These are phyloP conservation scores for Tragelaphus imberbis DNA, from an alignment of 2,113 vertebrate species.

Conservation along the genomic window DNA sequence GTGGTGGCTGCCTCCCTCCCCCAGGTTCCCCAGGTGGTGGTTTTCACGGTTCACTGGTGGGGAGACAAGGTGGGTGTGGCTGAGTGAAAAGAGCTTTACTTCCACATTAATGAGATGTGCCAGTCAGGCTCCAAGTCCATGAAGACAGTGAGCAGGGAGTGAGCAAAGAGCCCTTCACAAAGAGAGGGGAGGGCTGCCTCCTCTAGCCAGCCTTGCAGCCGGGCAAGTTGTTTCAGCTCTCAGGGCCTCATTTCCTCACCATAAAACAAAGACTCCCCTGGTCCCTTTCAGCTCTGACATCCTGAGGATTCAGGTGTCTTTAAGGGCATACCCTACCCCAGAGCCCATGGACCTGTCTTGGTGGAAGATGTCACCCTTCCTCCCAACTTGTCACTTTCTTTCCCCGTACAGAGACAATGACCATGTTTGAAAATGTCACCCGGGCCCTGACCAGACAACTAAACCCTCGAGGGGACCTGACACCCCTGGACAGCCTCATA, in stretches of 20 bases:
- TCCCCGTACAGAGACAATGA: slow-evolving; percentile 53
- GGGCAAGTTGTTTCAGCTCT: neutral
- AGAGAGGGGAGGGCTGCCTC: neutral
- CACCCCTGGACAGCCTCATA: slow-evolving; percentile 69
- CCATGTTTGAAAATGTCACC: slow-evolving; percentile 71
- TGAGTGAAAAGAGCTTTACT: neutral
- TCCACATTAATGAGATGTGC: neutral
- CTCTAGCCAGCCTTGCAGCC: neutral
- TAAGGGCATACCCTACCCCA: neutral
- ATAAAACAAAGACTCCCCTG: neutral
- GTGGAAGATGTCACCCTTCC: neutral
- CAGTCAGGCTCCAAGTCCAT: neutral
- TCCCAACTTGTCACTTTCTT: neutral
- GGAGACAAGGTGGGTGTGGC: neutral
- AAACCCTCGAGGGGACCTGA: slow-evolving; percentile 68
- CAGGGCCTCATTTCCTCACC: neutral
- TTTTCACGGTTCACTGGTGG: neutral
- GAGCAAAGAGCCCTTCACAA: neutral
- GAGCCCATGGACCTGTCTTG: neutral
- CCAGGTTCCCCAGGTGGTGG: neutral
- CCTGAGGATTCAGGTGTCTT: neutral
- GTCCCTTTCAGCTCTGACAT: neutral
- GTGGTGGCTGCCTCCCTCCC: no score
- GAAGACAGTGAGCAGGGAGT: neutral
- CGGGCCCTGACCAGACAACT: slow-evolving; percentile 64